Conservation (phyloP, 2,113 vertebrate species). For the Mormoops blainvillei region DNA sequence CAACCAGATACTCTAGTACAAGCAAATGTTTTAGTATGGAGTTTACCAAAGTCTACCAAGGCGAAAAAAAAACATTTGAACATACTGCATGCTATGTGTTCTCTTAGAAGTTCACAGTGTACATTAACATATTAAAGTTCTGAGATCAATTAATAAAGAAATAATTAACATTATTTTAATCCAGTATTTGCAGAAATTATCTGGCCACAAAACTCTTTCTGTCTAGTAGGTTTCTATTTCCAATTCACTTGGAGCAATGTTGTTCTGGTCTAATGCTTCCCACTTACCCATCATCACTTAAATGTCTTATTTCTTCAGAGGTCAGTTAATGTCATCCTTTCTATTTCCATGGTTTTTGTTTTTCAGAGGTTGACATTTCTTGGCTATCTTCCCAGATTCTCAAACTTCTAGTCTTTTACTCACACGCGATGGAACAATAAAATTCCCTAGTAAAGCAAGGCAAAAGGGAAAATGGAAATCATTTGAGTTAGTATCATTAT, state of each 20-base stretch:
- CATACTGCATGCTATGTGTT: background rate
- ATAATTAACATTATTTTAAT: background rate
- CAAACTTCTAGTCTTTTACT: background rate
- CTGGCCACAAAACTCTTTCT: background rate
- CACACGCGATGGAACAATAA: background rate
- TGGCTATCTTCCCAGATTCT: slow-evolving; percentile 23
- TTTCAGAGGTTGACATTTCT: background rate
- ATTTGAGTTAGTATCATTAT: background rate
- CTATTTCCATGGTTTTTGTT: background rate
- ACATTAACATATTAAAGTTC: background rate
- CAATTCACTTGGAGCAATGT: background rate
- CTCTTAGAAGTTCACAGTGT: background rate
- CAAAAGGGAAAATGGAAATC: background rate
- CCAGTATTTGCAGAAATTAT: background rate
- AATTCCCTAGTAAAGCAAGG: background rate
- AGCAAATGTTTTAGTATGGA: background rate
- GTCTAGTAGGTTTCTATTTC: background rate
- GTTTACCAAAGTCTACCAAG: no score
- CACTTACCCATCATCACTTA: background rate
- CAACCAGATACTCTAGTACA: background rate
- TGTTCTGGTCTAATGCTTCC: background rate
- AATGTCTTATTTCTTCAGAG: background rate
- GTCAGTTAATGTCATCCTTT: background rate
- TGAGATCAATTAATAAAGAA: background rate
- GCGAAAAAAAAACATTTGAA: background rate